These are phyloP conservation scores for Nestor notabilis DNA, from an alignment of 2,113 vertebrate genomes.

Conservation along the genomic window DNA sequence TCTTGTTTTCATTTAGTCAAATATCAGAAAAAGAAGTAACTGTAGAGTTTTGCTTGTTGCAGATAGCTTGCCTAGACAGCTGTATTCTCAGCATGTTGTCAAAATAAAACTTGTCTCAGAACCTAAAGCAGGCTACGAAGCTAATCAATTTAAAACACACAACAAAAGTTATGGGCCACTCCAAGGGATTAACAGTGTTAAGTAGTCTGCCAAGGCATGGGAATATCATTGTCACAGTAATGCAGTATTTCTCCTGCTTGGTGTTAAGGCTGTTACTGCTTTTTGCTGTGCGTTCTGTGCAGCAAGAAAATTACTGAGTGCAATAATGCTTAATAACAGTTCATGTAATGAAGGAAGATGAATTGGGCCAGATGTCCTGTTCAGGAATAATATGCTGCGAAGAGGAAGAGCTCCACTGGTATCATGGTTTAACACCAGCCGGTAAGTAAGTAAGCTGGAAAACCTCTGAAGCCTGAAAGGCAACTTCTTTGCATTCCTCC, in stretches of 20 bases:
- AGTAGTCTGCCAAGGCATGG: neutral
- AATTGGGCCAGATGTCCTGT: neutral
- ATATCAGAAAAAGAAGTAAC: neutral
- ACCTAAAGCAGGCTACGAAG: neutral
- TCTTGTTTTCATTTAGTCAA: neutral
- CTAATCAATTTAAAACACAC: neutral
- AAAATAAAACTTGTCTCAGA: neutral
- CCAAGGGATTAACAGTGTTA: neutral
- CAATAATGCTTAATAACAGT: neutral
- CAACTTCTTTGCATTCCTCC: neutral
- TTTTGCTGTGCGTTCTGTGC: neutral
- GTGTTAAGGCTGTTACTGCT: neutral
- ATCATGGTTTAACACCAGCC: neutral
- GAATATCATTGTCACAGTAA: neutral
- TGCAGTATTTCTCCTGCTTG: neutral
- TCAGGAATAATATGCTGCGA: neutral
- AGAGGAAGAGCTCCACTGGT: neutral
- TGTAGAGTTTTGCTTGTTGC: neutral
- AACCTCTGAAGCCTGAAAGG: neutral
- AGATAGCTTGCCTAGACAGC: conserved; percentile 2
- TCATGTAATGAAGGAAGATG: neutral
- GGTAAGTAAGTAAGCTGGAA: neutral
- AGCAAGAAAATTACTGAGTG: neutral
- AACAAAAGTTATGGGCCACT: neutral
- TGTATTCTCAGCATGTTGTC: neutral